Base-by-base conservation (phyloP, 2,113 vertebrate species). In the Vicugna pacos region DNA sequence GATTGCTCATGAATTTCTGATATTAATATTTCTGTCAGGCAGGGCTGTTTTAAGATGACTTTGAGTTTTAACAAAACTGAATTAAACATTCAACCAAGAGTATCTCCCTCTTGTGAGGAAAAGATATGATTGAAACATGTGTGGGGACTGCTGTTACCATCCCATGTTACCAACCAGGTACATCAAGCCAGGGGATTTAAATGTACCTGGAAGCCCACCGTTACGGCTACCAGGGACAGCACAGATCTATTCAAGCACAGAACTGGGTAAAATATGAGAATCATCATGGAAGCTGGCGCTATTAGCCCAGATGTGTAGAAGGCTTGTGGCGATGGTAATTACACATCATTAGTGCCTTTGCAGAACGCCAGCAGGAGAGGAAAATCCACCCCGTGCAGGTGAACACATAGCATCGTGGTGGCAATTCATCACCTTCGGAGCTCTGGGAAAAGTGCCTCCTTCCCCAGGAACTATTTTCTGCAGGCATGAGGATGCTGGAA, bases 271-370 rank as follows among this genome's bases (percentile, higher is more conserved):
- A 96, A 93, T 46, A 92, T n/a, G 85, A 67, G 64, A 32, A 77
- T 75, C 56, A 56, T 95, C 79, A 62, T 3, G 32, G 89, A 96
- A 89, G 42, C 90, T 84, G 80, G 28, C 93, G 80, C 70, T 94
- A 95, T 97, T 88, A 91, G 93, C 91, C 89, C 96, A 97, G 96
- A 96, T 85, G 96, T 85, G 60, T 82, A 64, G 70, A 65, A 90
- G 62, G 85, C 96, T 97, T 92, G 90, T 28, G 75, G 96, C 1
- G 46, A 88, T 80, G 93, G 75, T 95, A 97, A 98, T 97, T 97
- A 97, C 35, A 72, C 80, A 87, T 87, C 95, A 92, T 94, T 93
- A 86, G 90, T 70, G 80, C 80, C 17, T 56, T 75, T 65, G 32
- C 75, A 92, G 79, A 93, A 72, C 56, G 75, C 20, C 56, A 46